A percentile compares a stretch with the other conserved stretches of the same genome.
Conservation (phyloP, 2,113 vertebrate genomes). For the Chitala chitala region DNA sequence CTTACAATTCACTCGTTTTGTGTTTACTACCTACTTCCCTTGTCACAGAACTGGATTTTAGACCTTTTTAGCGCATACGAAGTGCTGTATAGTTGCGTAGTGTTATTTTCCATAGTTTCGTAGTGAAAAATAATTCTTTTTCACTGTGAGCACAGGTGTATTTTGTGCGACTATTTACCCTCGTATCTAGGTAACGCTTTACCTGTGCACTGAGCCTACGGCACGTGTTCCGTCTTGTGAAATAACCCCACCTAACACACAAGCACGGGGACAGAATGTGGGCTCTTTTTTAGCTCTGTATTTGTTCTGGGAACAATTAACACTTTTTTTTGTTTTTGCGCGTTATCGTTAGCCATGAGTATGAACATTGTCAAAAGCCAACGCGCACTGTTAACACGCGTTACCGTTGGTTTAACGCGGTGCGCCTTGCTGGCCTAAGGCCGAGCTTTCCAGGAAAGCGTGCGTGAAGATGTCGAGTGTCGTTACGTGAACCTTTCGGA, state of each 20-base stretch:
- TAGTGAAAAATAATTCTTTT: slow-evolving; percentile 32
- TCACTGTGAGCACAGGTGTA: slow-evolving; percentile 37
- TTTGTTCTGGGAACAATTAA: slow-evolving; percentile 40
- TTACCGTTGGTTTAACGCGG: too few species aligned
- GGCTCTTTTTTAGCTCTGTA: slow-evolving; percentile 44
- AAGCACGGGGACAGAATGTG: slow-evolving; percentile 43
- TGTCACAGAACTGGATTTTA: slow-evolving; percentile 37
- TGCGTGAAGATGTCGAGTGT: too few species aligned
- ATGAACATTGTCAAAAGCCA: neutral
- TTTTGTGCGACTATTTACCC: slow-evolving; percentile 31
- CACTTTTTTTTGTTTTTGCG: neutral
- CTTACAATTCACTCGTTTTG: slow-evolving; percentile 28
- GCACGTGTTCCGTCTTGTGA: slow-evolving; percentile 37
- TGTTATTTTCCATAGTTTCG: slow-evolving; percentile 19
- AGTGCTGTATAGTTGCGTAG: neutral
- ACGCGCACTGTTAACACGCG: neutral
- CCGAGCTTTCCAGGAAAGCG: too few species aligned
- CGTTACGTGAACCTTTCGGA: too few species aligned
- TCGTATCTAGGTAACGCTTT: slow-evolving; percentile 39
- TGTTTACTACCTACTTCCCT: slow-evolving; percentile 16
- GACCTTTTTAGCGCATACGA: slow-evolving; percentile 23
- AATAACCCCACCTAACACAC: slow-evolving; percentile 43
- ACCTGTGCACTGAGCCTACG: slow-evolving; percentile 33
- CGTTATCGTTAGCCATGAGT: neutral
- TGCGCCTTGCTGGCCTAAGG: too few species aligned